Conservation (phyloP, 2,797 vertebrate species). For the Anas capensis region DNA sequence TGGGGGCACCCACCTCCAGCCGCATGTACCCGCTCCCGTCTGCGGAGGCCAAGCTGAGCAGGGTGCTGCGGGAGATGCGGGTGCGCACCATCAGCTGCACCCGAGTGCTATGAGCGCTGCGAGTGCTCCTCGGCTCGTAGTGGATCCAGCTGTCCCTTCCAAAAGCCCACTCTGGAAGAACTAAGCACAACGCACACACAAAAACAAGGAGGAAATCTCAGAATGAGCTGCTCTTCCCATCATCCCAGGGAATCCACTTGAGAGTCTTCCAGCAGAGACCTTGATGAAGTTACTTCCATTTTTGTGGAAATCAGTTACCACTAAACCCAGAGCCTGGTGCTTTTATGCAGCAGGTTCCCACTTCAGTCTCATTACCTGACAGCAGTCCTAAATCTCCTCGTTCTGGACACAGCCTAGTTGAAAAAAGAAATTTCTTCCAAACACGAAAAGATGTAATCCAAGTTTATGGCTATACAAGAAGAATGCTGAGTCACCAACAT, state of each 20-base stretch:
- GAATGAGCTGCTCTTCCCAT: neutral
- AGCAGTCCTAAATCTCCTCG: neutral
- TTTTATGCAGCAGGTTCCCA: neutral
- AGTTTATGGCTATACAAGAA: neutral
- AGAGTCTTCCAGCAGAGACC: neutral
- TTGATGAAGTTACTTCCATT: neutral
- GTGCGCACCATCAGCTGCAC: slow-evolving; percentile 87
- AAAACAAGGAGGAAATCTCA: neutral
- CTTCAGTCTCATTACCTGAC: neutral
- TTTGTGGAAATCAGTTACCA: neutral
- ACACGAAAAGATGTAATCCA: neutral
- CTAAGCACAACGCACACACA: slow-evolving; percentile 63
- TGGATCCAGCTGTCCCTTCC: slow-evolving; percentile 82
- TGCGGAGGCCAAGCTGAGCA: slow-evolving; percentile 84
- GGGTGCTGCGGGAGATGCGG: slow-evolving; percentile 77
- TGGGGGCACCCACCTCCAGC: slow-evolving; percentile 82
- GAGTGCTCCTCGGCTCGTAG: slow-evolving; percentile 81
- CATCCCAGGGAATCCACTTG: neutral
- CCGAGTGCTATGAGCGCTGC: slow-evolving; percentile 77
- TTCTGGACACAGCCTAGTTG: neutral
- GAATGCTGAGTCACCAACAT: accelerated
- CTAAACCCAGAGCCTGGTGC: neutral
- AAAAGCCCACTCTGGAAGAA: slow-evolving; percentile 88
- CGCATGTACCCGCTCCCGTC: slow-evolving; percentile 77
- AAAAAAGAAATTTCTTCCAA: neutral